Evolutionary conservation across 2,113 vertebrate species (phyloP), one percentile per base, ranked within the genome.

Genomic region (Salvelinus fontinalis): DNA sequence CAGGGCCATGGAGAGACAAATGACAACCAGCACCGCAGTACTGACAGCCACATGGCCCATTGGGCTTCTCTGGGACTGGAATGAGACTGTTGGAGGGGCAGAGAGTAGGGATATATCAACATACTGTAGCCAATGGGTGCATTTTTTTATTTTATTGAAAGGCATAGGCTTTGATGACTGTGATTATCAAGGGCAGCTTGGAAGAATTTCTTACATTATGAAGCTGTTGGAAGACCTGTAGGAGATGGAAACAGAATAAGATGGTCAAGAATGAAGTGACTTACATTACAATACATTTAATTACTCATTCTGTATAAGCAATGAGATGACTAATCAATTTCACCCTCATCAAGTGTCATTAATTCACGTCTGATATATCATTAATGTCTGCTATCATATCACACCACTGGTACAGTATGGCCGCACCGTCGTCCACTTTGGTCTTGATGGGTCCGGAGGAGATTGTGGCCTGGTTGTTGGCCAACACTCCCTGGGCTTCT

Each of bases 391-490:
- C 18, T 57, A 20, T 5, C 54, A 67, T 26, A 29, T 31, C 26
- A 24, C 64, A 66, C 13, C 22, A 66, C 22, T 66, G 64, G n/a
- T 29, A 67, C 65, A 31, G 7, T 26, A 72, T 34, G 49, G 16
- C 1, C 75, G 74, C 72, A 93, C 92, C 86, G 1, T 0, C 69
- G 7, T 12, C 84, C 31, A 68, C 16, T 68, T 26, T 75, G 34
- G 76, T 80, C 51, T 12, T 0, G 71, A 94, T 92, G 6, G 73
- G 54, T 0, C 71, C 62, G 2, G 93, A 93, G 31, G 77, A 81
- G 49, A 94, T 54, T 0, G 89, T 94, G 20, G 88, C 54, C 1
- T 73, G 54, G 2, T 85, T 75, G 26, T 81, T 84, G n/a, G 4
- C 5, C 34, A 3, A 72, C 0, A 67, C 16, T 3, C 0, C 64